Percentiles rank a stretch among this genome's conserved stretches.
phyloP scores from a whole-genome alignment of 2,888 invertebrate genomes.

The Hyalella azteca region DNA sequence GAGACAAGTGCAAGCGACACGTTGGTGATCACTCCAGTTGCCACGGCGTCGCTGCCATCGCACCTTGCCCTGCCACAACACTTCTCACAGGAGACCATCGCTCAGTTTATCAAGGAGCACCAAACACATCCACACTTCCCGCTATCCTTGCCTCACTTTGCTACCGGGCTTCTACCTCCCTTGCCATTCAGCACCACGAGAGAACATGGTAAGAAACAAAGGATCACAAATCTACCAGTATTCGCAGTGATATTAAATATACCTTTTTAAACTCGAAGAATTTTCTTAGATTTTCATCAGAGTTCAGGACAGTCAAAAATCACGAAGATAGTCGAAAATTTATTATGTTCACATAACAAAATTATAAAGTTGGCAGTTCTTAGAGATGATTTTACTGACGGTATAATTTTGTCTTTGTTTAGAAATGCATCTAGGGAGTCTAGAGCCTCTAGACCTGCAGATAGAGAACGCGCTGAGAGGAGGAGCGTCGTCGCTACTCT shows the following conservation, averaged over 20 bases:
- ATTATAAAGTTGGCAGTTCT: no score
- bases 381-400: background rate
- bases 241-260: no score
- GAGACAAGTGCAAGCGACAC: background rate
- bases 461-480: slow-evolving; percentile 20
- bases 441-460: slow-evolving; percentile 11
- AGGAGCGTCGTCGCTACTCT: background rate
- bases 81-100: slow-evolving; percentile 25
- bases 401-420: background rate
- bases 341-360: no score
- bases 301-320: no score
- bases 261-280: no score
- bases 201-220: slow-evolving; percentile 9
- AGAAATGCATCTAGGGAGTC: background rate
- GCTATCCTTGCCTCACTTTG: slow-evolving; percentile 10
- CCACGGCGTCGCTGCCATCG: slow-evolving; percentile 1
- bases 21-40: slow-evolving; percentile 16
- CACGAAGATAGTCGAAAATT: no score
- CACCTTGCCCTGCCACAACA: slow-evolving; percentile 7
- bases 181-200: slow-evolving; percentile 2
- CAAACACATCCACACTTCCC: slow-evolving; percentile 26
- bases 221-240: no score
- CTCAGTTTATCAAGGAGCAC: slow-evolving; percentile 15
- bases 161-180: background rate
- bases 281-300: no score